A percentile compares a stretch with the other conserved stretches of the same genome.
phyloP scores from a whole-genome alignment of 2,797 vertebrate genomes.

The Sebastes vulpes region DNA sequence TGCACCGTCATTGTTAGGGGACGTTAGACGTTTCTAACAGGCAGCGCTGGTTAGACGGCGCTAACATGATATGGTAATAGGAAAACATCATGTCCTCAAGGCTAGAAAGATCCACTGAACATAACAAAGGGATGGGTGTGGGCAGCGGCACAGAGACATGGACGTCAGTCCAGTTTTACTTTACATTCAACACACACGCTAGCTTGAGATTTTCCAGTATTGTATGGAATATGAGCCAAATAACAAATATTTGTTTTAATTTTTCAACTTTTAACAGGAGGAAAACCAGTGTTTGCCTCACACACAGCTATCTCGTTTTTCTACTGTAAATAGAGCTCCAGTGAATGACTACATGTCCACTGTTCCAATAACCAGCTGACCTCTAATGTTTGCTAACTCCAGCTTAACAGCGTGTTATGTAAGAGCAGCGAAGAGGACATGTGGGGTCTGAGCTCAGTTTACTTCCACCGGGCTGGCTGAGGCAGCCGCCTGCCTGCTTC shows the following conservation, averaged over 20 bases:
- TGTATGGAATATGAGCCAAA: background rate
- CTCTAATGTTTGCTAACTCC: constrained; percentile 78
- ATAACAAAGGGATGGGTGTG: constrained; percentile 12
- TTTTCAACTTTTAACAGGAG: background rate
- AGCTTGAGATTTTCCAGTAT: background rate
- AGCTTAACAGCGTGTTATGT: constrained; percentile 70
- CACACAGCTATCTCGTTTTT: constrained; percentile 26
- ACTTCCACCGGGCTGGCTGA: constrained; percentile 34
- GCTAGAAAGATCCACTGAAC: background rate
- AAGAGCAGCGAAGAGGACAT: constrained; percentile 60
- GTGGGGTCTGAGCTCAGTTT: constrained; percentile 52
- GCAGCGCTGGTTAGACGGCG: constrained; percentile 12
- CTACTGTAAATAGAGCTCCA: constrained; percentile 54
- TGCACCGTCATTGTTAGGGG: constrained; percentile 33
- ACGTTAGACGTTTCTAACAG: constrained; percentile 42
- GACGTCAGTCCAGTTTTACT: background rate
- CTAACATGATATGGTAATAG: constrained; percentile 50
- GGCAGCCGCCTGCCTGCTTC: constrained; percentile 22
- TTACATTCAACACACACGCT: constrained; percentile 1
- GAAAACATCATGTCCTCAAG: constrained; percentile 38
- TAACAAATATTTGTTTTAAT: background rate
- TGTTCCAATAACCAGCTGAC: constrained; percentile 79
- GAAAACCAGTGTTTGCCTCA: constrained; percentile 21
- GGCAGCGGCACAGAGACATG: background rate
- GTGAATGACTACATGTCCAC: constrained; percentile 54